A percentile compares a stretch with the other conserved stretches of the same genome.
Evolutionary conservation across 1,140 invertebrate genomes (phyloP).

Genomic region (Zaprionus tsacasi): DNA sequence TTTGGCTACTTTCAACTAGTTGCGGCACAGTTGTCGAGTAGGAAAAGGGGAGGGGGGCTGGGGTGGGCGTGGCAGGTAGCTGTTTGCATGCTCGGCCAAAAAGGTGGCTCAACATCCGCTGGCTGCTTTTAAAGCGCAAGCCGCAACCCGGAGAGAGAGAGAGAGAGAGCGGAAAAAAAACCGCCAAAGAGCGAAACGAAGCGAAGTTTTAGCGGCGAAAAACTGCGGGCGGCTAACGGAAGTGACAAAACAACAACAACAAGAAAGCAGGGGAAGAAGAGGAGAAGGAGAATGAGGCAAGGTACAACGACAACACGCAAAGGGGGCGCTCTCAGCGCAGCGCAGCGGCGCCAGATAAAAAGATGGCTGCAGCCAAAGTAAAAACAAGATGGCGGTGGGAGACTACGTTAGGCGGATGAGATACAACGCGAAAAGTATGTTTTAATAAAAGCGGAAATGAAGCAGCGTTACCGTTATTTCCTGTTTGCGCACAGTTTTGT

Average conservation of each 20-base stretch:
- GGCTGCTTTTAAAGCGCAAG: slow-evolving; percentile 67
- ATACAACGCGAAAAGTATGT: slow-evolving; percentile 80
- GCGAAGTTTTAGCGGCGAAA: slow-evolving; percentile 61
- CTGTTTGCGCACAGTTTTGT: slow-evolving; percentile 77
- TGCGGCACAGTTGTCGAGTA: slow-evolving; percentile 42
- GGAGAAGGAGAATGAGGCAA: slow-evolving; percentile 7
- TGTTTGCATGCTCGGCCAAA: slow-evolving; percentile 58
- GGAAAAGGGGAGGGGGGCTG: background rate
- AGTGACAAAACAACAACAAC: slow-evolving; percentile 70
- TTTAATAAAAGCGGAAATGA: slow-evolving; percentile 83
- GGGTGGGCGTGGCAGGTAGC: background rate
- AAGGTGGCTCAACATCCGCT: slow-evolving; percentile 71
- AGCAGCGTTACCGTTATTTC: slow-evolving; percentile 82
- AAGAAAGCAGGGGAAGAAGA: slow-evolving; percentile 16
- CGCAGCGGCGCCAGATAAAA: slow-evolving; percentile 28
- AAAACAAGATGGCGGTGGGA: slow-evolving; percentile 1
- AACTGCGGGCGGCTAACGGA: slow-evolving; percentile 68
- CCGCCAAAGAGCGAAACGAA: slow-evolving; percentile 16
- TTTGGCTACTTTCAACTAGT: slow-evolving; percentile 80
- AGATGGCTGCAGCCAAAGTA: slow-evolving; percentile 36
- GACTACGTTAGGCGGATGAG: slow-evolving; percentile 57
- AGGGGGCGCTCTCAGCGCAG: background rate
- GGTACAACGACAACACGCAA: slow-evolving; percentile 9
- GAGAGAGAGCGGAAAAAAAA: slow-evolving; percentile 13
- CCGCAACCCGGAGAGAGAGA: slow-evolving; percentile 33